Evolutionary conservation across 2,113 vertebrate species (phyloP).

Genomic region (Suncus etruscus): DNA sequence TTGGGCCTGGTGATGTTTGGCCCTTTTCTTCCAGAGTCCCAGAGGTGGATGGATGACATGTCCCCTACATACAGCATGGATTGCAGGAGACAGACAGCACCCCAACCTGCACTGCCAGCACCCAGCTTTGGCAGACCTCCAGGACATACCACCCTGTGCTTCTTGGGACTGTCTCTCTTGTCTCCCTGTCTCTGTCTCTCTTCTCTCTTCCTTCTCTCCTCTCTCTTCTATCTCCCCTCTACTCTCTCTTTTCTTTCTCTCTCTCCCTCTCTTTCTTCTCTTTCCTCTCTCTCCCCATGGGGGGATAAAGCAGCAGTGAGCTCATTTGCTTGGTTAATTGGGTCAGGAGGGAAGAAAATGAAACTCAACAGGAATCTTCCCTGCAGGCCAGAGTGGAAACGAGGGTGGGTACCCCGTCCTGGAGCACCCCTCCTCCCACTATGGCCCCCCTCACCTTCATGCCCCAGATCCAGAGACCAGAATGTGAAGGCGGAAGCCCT

Average conservation of each 20-base stretch:
- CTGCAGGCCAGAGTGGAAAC: conserved; percentile 51
- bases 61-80: too few relatives aligned
- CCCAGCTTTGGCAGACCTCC: too few relatives aligned
- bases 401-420: neutral
- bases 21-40: neutral
- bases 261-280: neutral
- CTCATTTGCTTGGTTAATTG: conserved; percentile 89
- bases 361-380: conserved; percentile 83
- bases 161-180: too few relatives aligned
- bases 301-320: conserved; percentile 88
- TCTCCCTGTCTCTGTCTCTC: neutral
- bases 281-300: neutral
- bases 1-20: neutral
- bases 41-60: neutral
- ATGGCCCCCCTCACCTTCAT: neutral
- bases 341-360: conserved; percentile 87
- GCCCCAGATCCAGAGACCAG: neutral
- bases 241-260: neutral
- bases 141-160: too few relatives aligned
- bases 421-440: neutral
- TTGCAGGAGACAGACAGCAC: too few relatives aligned
- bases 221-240: neutral
- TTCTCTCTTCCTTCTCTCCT: neutral
- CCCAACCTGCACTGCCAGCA: too few relatives aligned
- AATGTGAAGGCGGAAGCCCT: neutral